These are phyloP conservation scores for Lasioglossum figueresi DNA, from an alignment of 2,888 invertebrate species.

Conservation along the genomic window DNA sequence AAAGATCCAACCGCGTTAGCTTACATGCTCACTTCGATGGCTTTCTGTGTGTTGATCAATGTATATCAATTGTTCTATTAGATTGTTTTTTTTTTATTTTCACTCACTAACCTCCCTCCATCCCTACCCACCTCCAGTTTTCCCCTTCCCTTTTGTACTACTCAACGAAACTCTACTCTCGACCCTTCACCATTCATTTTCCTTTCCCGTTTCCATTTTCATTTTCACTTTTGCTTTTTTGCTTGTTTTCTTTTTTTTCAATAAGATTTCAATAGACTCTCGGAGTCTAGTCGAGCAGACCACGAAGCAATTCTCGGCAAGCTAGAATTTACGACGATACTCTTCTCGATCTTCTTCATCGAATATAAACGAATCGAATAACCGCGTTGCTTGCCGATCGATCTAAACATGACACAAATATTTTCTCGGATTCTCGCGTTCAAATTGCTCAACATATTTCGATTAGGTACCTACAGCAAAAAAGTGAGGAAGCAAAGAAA, in stretches of 20 bases:
- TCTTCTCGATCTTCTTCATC: neutral
- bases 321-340: neutral
- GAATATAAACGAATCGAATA: conserved; percentile 11
- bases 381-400: conserved; percentile 41
- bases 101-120: neutral
- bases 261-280: neutral
- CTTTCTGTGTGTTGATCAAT: conserved; percentile 67
- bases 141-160: neutral
- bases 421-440: conserved; percentile 15
- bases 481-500: conserved; percentile 53
- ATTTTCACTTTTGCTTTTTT: neutral
- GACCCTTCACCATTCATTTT: neutral
- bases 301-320: conserved; percentile 27
- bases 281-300: neutral
- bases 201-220: neutral
- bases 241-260: neutral
- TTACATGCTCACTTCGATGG: conserved; percentile 70
- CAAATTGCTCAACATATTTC: conserved; percentile 24
- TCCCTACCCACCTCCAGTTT: neutral
- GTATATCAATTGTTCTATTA: conserved; percentile 51
- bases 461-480: conserved; percentile 43
- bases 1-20: conserved; percentile 84
- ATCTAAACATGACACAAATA: neutral
- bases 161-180: conserved; percentile 16
- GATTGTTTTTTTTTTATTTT: conserved; percentile 27